Evolutionary conservation across 2,113 vertebrate genomes (phyloP).

Genomic region (Daubentonia madagascariensis): DNA sequence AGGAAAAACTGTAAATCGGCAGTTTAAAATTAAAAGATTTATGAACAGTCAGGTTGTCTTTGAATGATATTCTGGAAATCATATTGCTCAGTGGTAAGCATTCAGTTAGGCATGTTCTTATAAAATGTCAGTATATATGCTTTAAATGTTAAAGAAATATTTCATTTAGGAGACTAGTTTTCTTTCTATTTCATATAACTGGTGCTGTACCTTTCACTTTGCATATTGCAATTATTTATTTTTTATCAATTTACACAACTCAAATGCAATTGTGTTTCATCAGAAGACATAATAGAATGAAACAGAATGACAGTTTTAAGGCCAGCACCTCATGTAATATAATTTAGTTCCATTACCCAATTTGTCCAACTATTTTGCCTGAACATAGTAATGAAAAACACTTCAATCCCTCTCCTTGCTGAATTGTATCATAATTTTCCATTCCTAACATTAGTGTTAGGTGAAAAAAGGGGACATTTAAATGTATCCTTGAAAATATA

Average conservation of each 20-base stretch:
- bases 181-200: not conserved
- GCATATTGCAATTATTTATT: constrained; percentile 51
- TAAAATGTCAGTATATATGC: not conserved
- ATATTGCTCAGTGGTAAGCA: not conserved
- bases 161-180: constrained; percentile 1
- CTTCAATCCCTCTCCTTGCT: constrained; percentile 68
- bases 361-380: constrained; percentile 77
- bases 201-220: constrained; percentile 33
- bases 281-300: constrained; percentile 65
- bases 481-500: constrained; percentile 68
- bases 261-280: constrained; percentile 75
- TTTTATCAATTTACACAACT: constrained; percentile 66
- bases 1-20: constrained; percentile 22
- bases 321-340: constrained; percentile 63
- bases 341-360: constrained; percentile 78
- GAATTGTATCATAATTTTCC: constrained; percentile 70
- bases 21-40: constrained; percentile 51
- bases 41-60: not conserved
- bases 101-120: not conserved
- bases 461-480: constrained; percentile 29
- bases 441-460: constrained; percentile 50
- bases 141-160: not conserved
- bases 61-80: constrained; percentile 25
- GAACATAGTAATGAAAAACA: constrained; percentile 75
- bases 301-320: constrained; percentile 71